Evolutionary conservation across 2,113 vertebrate genomes (phyloP).

Genomic region (Alouatta palliata): DNA sequence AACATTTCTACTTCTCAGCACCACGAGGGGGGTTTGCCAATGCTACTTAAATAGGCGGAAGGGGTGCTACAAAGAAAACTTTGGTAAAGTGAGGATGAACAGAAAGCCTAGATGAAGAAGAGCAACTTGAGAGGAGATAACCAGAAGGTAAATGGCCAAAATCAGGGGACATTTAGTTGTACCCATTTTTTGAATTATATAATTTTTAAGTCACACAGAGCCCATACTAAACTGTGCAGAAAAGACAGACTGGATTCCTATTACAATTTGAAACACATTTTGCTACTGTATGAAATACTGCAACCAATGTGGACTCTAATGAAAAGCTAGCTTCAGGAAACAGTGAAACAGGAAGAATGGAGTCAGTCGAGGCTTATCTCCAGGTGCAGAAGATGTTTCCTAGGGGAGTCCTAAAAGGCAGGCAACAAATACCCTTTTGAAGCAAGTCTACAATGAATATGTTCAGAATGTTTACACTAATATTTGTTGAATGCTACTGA

Average conservation of each 20-base stretch:
- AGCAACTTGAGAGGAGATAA: not conserved
- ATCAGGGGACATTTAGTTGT: not conserved
- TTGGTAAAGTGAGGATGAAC: not conserved
- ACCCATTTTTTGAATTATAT: not conserved
- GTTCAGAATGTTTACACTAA: not conserved
- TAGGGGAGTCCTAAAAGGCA: no score
- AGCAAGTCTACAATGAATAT: not conserved
- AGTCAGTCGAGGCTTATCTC: not conserved
- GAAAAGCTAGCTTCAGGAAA: not conserved
- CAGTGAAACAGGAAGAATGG: no score
- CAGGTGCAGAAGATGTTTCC: not conserved
- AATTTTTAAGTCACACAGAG: not conserved
- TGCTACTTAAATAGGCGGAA: not conserved
- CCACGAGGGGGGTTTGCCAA: not conserved
- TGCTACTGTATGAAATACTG: not conserved
- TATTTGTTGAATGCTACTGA: not conserved
- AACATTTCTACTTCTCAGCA: not conserved
- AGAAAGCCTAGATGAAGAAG: not conserved
- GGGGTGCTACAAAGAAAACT: not conserved
- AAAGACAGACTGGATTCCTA: not conserved
- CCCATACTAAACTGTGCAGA: not conserved
- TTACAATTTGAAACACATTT: not conserved
- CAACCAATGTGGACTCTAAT: not conserved
- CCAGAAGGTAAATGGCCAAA: not conserved
- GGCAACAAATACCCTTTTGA: not conserved